Evolutionary conservation across 92 coral and sea anemone species (phyloP).

Genomic region (Zoanthus solanderi): DNA sequence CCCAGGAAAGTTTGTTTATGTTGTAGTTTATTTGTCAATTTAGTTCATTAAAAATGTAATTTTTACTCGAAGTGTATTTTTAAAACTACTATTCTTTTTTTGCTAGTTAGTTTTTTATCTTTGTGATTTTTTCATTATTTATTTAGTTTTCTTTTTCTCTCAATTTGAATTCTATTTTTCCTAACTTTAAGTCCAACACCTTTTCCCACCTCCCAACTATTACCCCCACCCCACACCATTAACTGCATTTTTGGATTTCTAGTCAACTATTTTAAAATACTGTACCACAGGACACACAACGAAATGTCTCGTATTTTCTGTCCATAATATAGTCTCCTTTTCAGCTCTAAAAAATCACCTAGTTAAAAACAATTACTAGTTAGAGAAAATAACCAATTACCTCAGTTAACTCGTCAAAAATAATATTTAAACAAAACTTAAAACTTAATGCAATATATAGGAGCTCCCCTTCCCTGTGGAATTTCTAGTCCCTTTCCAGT

Average conservation of each 20-base stretch:
- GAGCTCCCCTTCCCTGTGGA: no score
- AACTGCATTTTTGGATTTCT: neutral
- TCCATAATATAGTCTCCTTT: neutral
- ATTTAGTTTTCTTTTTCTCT: neutral
- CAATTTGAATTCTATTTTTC: neutral
- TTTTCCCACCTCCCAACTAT: neutral
- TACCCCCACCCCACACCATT: constrained; percentile 2
- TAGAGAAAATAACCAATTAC: neutral
- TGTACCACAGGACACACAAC: constrained; percentile 3
- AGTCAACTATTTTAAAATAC: neutral
- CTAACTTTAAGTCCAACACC: neutral
- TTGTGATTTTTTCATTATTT: neutral
- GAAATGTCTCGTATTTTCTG: neutral
- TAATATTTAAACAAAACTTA: no score
- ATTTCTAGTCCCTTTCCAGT: no score
- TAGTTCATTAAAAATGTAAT: neutral
- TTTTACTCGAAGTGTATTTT: neutral
- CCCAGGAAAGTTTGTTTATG: neutral
- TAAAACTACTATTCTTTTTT: neutral
- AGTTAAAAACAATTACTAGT: neutral
- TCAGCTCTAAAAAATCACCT: neutral
- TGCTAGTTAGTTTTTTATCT: neutral
- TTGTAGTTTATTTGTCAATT: neutral
- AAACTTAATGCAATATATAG: no score
- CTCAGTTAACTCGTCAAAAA: neutral